These are phyloP conservation scores for Synergus laeviventris DNA, from an alignment of 2,888 invertebrate species.

Conservation along the genomic window DNA sequence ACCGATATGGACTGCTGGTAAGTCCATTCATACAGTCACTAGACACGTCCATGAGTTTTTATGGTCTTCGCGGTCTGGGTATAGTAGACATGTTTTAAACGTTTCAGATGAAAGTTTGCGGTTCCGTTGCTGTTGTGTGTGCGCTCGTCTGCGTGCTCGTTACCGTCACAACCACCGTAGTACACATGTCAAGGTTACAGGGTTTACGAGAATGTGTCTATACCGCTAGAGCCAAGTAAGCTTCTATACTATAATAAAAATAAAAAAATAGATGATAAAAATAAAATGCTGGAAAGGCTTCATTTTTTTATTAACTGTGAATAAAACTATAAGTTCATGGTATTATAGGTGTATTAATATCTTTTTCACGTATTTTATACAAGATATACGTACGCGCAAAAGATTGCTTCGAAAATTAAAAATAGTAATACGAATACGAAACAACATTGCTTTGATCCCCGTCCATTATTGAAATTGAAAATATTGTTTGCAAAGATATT, in stretches of 20 bases:
- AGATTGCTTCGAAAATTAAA: no score
- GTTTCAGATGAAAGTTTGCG: conserved; percentile 90
- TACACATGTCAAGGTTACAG: conserved; percentile 92
- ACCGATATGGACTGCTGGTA: conserved; percentile 93
- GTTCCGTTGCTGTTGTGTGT: conserved; percentile 90
- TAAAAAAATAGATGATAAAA: neutral
- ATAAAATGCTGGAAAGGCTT: neutral
- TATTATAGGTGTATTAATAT: neutral
- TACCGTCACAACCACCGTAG: conserved; percentile 92
- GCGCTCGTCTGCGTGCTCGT: conserved; percentile 92
- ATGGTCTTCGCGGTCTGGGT: conserved; percentile 15
- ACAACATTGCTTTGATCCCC: no score
- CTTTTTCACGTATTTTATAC: neutral
- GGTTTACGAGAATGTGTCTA: conserved; percentile 92
- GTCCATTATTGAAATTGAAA: no score
- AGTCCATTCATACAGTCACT: conserved; percentile 70
- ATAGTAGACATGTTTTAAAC: conserved; percentile 40
- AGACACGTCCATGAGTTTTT: conserved; percentile 15
- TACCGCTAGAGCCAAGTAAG: conserved; percentile 77
- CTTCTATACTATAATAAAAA: neutral
- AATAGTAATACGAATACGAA: no score
- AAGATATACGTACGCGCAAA: no score
- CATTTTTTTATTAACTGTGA: neutral
- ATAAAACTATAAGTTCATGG: neutral
- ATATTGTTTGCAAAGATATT: no score